Evolutionary conservation across 2,797 vertebrate species (phyloP).

Genomic region (Crocidura indochinensis): DNA sequence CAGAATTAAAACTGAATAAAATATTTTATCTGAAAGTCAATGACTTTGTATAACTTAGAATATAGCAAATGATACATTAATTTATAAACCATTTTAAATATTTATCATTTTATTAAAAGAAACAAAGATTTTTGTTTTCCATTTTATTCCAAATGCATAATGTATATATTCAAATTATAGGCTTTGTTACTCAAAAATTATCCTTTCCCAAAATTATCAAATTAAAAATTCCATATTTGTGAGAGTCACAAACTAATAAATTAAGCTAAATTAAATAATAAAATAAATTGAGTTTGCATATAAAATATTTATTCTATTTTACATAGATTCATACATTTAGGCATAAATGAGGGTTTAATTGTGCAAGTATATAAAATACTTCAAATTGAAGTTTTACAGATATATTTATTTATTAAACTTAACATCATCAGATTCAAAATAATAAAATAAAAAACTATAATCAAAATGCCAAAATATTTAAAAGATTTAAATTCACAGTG

Average conservation of each 20-base stretch:
- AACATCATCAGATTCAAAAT: background rate
- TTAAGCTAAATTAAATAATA: background rate
- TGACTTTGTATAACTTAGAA: background rate
- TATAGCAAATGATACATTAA: background rate
- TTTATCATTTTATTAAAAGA: background rate
- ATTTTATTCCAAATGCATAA: background rate
- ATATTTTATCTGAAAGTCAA: background rate
- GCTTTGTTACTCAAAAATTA: background rate
- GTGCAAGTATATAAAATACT: conserved; percentile 5
- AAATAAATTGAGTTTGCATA: background rate
- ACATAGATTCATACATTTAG: background rate
- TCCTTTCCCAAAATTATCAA: background rate
- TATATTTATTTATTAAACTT: background rate
- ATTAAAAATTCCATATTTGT: background rate
- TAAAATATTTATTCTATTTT: background rate
- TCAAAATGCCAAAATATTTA: background rate
- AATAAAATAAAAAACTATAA: background rate
- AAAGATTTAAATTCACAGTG: background rate
- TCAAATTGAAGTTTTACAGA: background rate
- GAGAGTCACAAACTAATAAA: background rate
- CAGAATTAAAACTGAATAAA: background rate
- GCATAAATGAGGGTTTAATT: background rate
- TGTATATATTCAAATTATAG: background rate
- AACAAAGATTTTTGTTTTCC: background rate
- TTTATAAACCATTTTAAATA: conserved; percentile 31